phyloP scores from a whole-genome alignment of 1,140 invertebrate species.

The Trialeurodes vaporariorum region DNA sequence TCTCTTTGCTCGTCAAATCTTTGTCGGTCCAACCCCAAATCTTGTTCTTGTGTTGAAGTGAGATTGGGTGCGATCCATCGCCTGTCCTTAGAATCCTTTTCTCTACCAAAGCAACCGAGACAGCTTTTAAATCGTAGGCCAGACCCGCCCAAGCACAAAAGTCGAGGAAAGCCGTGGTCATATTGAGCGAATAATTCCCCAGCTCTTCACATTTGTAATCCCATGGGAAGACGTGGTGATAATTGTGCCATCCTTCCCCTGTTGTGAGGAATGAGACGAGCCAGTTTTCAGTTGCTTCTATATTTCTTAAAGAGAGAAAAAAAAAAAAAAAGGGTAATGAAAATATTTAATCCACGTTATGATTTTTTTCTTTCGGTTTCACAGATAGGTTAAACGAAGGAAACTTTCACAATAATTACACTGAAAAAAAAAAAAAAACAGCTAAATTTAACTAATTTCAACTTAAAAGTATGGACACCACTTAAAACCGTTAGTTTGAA shows the following conservation, averaged over 20 bases:
- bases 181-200: constrained; percentile 40
- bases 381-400: no score
- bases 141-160: constrained; percentile 44
- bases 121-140: constrained; percentile 48
- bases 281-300: constrained; percentile 44
- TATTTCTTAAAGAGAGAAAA: constrained; percentile 36
- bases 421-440: no score
- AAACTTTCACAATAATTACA: no score
- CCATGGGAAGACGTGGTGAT: constrained; percentile 65
- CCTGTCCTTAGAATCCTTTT: constrained; percentile 56
- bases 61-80: constrained; percentile 55
- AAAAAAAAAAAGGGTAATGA: no score
- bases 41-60: background rate
- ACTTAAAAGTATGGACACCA: no score
- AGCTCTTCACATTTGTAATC: constrained; percentile 57
- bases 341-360: no score
- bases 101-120: constrained; percentile 40
- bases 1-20: constrained; percentile 29
- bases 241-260: constrained; percentile 58
- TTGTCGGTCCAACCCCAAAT: constrained; percentile 35
- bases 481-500: no score
- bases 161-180: constrained; percentile 39
- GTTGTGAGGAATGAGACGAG: constrained; percentile 36
- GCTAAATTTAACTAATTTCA: no score
- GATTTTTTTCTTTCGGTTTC: no score